Evolutionary conservation across 2,113 vertebrate species (phyloP), one percentile per base, ranked within the genome.

Genomic region (Tragelaphus strepsiceros): DNA sequence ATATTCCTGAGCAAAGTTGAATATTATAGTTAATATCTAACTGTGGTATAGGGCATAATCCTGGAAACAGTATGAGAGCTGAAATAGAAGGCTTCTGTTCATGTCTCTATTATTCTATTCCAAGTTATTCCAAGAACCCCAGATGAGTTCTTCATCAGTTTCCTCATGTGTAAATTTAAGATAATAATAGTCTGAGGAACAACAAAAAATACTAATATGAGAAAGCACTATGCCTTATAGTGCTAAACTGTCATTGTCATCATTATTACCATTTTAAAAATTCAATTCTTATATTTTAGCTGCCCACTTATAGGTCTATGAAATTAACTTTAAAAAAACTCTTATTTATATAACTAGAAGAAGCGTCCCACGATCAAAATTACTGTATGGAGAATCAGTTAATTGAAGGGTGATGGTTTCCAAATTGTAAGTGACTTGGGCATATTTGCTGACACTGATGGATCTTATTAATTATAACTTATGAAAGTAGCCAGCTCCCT

Each of bases 331-430:
- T 94, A 43, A 21, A 6, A 7, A 58, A 82, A 80, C 21, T 49
- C 88, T 6, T 61, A 90, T 59, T 71, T 61, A 51, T 51, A 35
- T 85, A 74, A 84, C 64, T 83, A 82, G 39, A 78, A n/a, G 19
- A 62, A n/a, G 6, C 56, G 54, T 96, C 14, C 32, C 4, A 84
- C 56, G 17, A 91, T 64, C 77, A 81, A 67, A 95, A 85, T 59
- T 58, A 64, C 26, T 53, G 14, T 61, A 56, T 92, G 88, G 2
- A 88, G 12, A 90, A 58, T 92, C 61, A 22, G 26, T 80, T 92
- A 92, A 96, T 32, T 62, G 49, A 95, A 92, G 30, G 35, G 30
- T 71, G 56, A 84, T 59, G 59, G 7, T 88, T 97, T 97, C 59
- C 87, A 94, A 87, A 87, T 28, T 88, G 26, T 28, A 95, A 92